Evolutionary conservation across 2,888 invertebrate species (phyloP), one percentile per base, ranked within the genome.

Genomic region (Halictus ligatus): DNA sequence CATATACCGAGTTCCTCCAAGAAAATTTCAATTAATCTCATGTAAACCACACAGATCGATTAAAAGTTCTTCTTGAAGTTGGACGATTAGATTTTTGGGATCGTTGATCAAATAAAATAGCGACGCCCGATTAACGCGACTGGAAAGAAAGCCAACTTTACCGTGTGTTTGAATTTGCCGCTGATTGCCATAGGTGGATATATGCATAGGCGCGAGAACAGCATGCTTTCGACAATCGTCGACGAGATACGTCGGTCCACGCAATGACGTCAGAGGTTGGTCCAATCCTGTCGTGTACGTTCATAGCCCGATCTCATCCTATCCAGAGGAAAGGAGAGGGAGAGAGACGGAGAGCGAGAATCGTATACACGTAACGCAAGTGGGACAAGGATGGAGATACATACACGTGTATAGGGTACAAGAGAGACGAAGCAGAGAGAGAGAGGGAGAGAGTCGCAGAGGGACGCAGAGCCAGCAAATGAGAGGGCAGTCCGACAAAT

Each of bases 161-260:
- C 83, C 79, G 73, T 82, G 80, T 89, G 89, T 93, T 93, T 92
- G 92, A 93, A 93, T 93, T 93, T 93, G 92, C 92, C 93, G 92
- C 93, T 92, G 92, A 92, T 93, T 92, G 91, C 88, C 88, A 89
- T 89, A 86, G 88, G 91, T 92, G 87, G 86, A 86, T 86, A 83
- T 86, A 85, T 84, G 84, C 84, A 87, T 85, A 89, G 80, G 83
- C 85, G 85, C 89, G 87, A 85, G 90, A 88, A 89, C 89, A 89
- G 88, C 88, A 84, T 88, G 86, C 89, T 92, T 92, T 92, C 92
- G 89, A 91, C 92, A 91, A 88, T 91, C 91, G 86, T 85, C 89
- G 88, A 90, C 90, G 88, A 92, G 88, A 89, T 84, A 88, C 89
- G 88, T 90, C 89, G 88, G 90, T 91, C 89, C 89, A 90, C 90